phyloP scores from a whole-genome alignment of 2,888 invertebrate species.

The Bugula neritina region DNA sequence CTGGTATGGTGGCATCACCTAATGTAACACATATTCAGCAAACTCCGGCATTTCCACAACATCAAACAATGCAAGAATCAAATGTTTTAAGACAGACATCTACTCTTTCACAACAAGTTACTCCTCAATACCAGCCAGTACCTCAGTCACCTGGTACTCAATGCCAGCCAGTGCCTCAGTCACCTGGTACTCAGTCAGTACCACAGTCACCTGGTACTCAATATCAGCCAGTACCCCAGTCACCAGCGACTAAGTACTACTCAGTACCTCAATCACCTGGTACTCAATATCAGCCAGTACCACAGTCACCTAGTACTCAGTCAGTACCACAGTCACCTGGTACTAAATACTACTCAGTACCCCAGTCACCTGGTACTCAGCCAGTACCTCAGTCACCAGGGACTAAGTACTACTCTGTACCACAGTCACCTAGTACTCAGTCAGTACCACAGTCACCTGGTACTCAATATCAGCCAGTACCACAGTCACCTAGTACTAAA shows the following conservation, averaged over 20 bases:
- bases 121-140: not conserved
- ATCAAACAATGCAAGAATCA: not conserved
- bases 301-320: conserved; percentile 27
- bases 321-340: conserved; percentile 24
- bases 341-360: not conserved
- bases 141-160: not conserved
- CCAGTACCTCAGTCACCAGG: not conserved
- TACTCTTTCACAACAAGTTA: not conserved
- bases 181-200: conserved; percentile 30
- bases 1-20: not conserved
- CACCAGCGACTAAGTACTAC: conserved; percentile 29
- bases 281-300: conserved; percentile 26
- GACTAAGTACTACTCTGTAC: not conserved
- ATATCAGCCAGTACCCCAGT: conserved; percentile 32
- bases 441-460: conserved; percentile 31
- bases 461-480: conserved; percentile 30
- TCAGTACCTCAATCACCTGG: conserved; percentile 28
- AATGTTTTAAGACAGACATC: not conserved
- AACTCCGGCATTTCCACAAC: not conserved
- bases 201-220: conserved; percentile 30
- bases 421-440: not conserved
- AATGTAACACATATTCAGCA: not conserved
- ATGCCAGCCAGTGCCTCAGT: not conserved
- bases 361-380: not conserved
- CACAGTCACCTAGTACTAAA: conserved; percentile 27